Base-by-base conservation (phyloP, 1,140 invertebrate species). In the Penaeus japonicus region DNA sequence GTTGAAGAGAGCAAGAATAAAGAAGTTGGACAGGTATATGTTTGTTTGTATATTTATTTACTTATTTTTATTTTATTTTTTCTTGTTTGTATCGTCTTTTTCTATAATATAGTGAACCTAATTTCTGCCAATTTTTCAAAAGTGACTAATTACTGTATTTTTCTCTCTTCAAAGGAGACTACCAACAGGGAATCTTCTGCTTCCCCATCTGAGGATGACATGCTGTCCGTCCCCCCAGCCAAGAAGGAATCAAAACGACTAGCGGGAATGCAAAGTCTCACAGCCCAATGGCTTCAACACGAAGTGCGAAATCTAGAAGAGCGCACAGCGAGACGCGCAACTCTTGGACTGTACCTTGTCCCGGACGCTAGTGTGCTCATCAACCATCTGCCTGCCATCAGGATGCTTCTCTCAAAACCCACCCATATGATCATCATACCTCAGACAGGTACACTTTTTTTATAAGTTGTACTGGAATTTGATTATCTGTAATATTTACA, bases 211-310 rank as follows among this genome's bases (percentile, higher is more conserved):
- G 87, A 88, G 22, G 80, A 84, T 27, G 87, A 84, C 17, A 20
- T 88, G 39, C 35, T 88, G 47, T 75, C 70, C 22, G 87, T 88
- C 47, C 80, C 80, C 32, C 62, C 54, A 1, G 59, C 62, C 22
- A 88, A 82, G 70, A 88, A 83, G n/a, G 87, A 88, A 24, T 88
- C 80, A 24, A 59, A 81, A 24, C 79, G 87, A 17, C 70, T 88
- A 90, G 92, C 95, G 89, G 91, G 95, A 30, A 95, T 95, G 95
- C 94, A 94, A 92, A 94, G 94, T 77, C 96, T 96, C 95, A 96
- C 96, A 32, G 95, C 95, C 91, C 92, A 96, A 17, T 95, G 96
- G 94, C 91, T 96, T 3, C 95, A 95, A 90, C 95, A 95, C 12
- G 95, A 96, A 92, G 95, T 96, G 5, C 93, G 94, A 80, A 94